These are phyloP conservation scores for Eolophus roseicapilla DNA, from an alignment of 2,113 vertebrate genomes.

Conservation along the genomic window DNA sequence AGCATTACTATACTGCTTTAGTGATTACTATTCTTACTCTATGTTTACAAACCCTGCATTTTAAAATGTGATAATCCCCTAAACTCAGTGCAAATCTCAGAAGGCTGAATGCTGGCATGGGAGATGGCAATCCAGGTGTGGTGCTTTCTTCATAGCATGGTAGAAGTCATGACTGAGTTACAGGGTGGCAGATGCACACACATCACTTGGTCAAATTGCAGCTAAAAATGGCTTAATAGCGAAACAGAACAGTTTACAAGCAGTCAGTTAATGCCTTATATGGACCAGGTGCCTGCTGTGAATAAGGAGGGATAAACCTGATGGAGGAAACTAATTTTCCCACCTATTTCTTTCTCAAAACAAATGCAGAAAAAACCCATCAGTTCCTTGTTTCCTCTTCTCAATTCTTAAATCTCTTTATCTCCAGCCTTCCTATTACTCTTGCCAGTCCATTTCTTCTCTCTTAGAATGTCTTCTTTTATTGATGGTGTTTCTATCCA, in stretches of 20 bases:
- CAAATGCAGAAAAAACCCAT: not conserved
- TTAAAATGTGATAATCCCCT: constrained; percentile 31
- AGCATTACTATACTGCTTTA: not conserved
- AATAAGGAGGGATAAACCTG: not conserved
- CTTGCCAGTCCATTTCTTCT: not conserved
- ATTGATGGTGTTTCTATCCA: not conserved
- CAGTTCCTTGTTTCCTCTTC: not conserved
- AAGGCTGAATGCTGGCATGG: constrained; percentile 32
- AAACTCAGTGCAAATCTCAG: constrained; percentile 42
- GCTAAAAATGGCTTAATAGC: constrained; percentile 40
- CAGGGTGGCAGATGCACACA: constrained; percentile 47
- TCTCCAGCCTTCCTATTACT: not conserved
- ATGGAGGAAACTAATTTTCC: not conserved
- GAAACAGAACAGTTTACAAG: constrained; percentile 28
- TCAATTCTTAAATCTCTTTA: not conserved
- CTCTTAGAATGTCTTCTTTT: not conserved
- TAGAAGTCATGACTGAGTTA: constrained; percentile 67
- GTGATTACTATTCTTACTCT: not conserved
- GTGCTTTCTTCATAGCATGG: constrained; percentile 35
- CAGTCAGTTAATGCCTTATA: not conserved
- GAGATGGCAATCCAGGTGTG: constrained; percentile 56
- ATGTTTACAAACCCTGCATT: constrained; percentile 43
- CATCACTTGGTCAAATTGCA: constrained; percentile 28
- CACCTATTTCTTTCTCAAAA: not conserved
- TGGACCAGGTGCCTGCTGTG: not conserved